Base-by-base conservation (phyloP, 1,140 invertebrate species). In the Pogonus chalceus region DNA sequence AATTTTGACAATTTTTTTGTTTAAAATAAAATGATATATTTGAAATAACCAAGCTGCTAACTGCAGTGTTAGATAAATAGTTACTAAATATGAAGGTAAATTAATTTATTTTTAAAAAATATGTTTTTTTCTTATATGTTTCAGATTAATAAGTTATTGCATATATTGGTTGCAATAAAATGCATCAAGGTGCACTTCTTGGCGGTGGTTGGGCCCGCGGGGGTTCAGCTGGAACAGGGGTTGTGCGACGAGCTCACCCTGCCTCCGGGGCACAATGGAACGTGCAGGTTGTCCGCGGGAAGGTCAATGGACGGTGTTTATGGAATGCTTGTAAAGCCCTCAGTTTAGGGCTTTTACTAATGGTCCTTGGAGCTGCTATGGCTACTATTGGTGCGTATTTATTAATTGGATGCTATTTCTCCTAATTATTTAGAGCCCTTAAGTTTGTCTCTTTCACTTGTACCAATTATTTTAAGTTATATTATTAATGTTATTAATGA, bases 251-350 rank as follows among this genome's bases (percentile, higher is more conserved):
- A 23, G 81, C 81, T 31, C 79, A 81, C 73, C 81, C 81, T 37
- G 80, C 81, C 49, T 82, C 80, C 21, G 81, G 81, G 35, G 81
- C 81, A 62, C 82, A 81, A 64, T 83, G 80, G 80, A 83, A 83
- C 59, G 81, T 83, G 55, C 80, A 83, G 71, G 80, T 83, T 68
- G 84, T 89, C 58, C 78, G 81, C 56, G 86, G 87, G 50, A 90
- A 91, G 75, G 87, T 90, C 73, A 89, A 87, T 59, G 87, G 86
- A 20, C 79, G 83, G 62, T 93, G 90, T 67, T 76, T 92, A 55
- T 92, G 90, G 88, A 88, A 91, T 65, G 89, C 89, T 21, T 91
- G 89, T 67, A 87, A 90, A 63, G 90, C 90, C 22, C 77, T 92
- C 4, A 86, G 87, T 56, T 76, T 90, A 55, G 90, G 90, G 20